These are phyloP conservation scores for Gastracanthus pulcherrimus DNA, from an alignment of 2,888 invertebrate genomes.

Conservation along the genomic window DNA sequence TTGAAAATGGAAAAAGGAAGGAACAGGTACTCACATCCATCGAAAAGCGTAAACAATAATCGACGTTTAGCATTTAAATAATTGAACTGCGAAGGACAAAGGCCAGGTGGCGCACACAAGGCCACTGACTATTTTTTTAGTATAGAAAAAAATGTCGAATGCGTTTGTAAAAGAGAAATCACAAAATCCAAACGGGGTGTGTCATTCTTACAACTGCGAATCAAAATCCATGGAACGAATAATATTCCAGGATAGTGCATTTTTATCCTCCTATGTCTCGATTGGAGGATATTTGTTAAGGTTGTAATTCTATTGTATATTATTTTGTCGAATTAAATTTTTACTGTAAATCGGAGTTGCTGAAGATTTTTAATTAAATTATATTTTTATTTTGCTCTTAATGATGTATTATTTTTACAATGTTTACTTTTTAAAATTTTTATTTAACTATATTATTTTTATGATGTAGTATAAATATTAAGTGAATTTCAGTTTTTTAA, in stretches of 20 bases:
- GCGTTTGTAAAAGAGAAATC: not conserved
- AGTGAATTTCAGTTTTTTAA: not conserved
- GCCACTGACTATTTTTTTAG: conserved; percentile 45
- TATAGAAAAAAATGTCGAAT: conserved; percentile 19
- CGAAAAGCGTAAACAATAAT: too few relatives aligned
- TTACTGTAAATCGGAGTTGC: not conserved
- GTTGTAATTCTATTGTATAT: conserved; percentile 4
- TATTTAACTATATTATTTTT: too few relatives aligned
- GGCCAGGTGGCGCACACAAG: not conserved
- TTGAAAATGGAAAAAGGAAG: too few relatives aligned
- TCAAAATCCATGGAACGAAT: conserved; percentile 19
- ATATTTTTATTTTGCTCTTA: not conserved
- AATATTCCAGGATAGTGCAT: not conserved
- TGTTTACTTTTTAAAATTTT: too few relatives aligned
- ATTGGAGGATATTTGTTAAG: not conserved
- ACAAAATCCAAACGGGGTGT: not conserved
- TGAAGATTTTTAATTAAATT: too few relatives aligned
- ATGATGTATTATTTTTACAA: not conserved
- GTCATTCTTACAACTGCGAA: conserved; percentile 10
- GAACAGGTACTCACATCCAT: too few relatives aligned
- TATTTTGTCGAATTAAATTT: not conserved
- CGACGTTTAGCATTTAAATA: conserved; percentile 18
- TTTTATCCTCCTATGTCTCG: not conserved
- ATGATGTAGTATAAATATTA: too few relatives aligned
- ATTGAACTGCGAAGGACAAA: conserved; percentile 7